Evolutionary conservation across 2,888 invertebrate species (phyloP).

Genomic region (Rugalucina vietnamica): DNA sequence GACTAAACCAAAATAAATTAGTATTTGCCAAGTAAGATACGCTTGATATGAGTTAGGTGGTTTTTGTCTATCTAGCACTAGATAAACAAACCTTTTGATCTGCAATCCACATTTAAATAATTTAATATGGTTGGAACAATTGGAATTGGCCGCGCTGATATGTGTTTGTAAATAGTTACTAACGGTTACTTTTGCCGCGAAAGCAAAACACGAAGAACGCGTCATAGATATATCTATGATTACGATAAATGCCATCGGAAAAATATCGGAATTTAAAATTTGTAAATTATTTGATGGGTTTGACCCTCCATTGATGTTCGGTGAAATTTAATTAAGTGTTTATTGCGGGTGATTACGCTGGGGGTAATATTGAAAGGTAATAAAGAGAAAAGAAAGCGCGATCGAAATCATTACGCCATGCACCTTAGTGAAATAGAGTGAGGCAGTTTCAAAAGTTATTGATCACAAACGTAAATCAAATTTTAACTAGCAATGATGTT

Average conservation of each 20-base stretch:
- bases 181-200: neutral
- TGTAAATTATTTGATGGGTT: neutral
- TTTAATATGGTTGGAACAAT: constrained; percentile 1
- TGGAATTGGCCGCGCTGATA: neutral
- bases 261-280: neutral
- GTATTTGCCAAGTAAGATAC: constrained; percentile 45
- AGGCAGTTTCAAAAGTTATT: too few species aligned
- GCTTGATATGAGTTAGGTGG: constrained; percentile 12
- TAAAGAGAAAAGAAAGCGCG: too few species aligned
- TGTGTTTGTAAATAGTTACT: neutral
- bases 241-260: too few species aligned
- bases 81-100: constrained; percentile 38
- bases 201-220: neutral
- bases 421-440: too few species aligned
- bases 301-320: neutral
- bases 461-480: too few species aligned
- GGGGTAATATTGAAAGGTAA: neutral
- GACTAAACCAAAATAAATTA: constrained; percentile 19
- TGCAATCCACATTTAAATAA: neutral
- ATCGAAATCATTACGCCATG: too few species aligned
- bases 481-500: too few species aligned
- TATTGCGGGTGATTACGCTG: neutral
- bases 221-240: too few species aligned
- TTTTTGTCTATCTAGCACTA: constrained; percentile 48
- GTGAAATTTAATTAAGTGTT: neutral